phyloP scores from a whole-genome alignment of 30 jellyfish, hydroid and myxozoan species.

The Clytia hemisphaerica region DNA sequence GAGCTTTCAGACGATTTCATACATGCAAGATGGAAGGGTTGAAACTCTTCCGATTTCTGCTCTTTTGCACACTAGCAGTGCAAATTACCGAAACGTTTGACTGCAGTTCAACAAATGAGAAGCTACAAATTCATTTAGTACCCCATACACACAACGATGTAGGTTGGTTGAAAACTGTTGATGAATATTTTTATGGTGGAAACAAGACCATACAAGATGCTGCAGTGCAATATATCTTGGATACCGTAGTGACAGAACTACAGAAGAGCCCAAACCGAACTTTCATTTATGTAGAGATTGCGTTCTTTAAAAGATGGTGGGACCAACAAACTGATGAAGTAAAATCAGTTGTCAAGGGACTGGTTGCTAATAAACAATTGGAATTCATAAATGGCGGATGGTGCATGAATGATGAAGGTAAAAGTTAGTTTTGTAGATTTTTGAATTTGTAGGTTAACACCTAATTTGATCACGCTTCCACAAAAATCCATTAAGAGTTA shows the following conservation, averaged over 20 bases:
- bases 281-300: slow-evolving; percentile 94
- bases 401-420: slow-evolving; percentile 95
- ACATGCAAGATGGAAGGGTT: too few species aligned
- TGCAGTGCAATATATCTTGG: slow-evolving; percentile 91
- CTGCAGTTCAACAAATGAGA: slow-evolving; percentile 38
- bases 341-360: slow-evolving; percentile 39
- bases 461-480: too few species aligned
- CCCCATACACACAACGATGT: slow-evolving; percentile 98
- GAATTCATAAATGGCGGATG: slow-evolving; percentile 98
- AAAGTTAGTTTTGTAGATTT: too few species aligned
- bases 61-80: too few species aligned
- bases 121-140: slow-evolving; percentile 76
- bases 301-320: slow-evolving; percentile 96
- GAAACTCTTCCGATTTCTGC: too few species aligned
- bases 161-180: slow-evolving; percentile 99
- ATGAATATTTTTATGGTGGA: slow-evolving; percentile 92
- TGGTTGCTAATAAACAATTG: slow-evolving; percentile 53
- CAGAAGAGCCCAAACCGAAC: slow-evolving; percentile 60
- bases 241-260: slow-evolving; percentile 76
- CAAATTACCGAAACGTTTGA: too few species aligned
- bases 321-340: slow-evolving; percentile 60
- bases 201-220: slow-evolving; percentile 78
- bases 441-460: too few species aligned
- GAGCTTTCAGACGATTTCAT: too few species aligned
- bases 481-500: too few species aligned